Percentiles rank a stretch among this genome's conserved stretches.
phyloP scores from a whole-genome alignment of 2,113 vertebrate genomes.

The Grammomys surdaster region DNA sequence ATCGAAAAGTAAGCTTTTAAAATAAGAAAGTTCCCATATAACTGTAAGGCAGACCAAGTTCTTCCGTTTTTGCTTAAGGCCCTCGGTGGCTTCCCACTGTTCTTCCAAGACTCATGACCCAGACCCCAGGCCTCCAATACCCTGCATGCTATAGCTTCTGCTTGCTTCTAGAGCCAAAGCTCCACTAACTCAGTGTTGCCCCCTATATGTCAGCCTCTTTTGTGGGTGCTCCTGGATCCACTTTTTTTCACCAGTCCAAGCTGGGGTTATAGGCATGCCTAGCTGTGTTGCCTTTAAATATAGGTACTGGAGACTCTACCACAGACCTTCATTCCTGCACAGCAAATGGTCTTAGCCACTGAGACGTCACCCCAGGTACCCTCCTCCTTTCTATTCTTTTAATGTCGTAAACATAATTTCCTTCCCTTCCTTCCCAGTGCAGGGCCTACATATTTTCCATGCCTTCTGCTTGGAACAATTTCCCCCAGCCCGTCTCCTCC shows the following conservation, averaged over 20 bases:
- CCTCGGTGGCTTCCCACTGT: neutral
- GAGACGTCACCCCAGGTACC: neutral
- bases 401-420: neutral
- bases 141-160: rapidly evolving
- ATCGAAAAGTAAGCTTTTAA: neutral
- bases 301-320: no score
- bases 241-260: neutral
- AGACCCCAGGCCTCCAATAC: rapidly evolving
- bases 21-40: neutral
- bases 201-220: neutral
- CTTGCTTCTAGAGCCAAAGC: neutral
- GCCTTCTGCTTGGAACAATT: neutral
- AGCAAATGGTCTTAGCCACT: neutral
- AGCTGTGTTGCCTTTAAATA: no score
- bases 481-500: neutral
- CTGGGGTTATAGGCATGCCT: neutral
- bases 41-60: no score
- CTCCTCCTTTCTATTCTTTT: neutral
- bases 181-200: neutral
- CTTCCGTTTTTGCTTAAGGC: neutral
- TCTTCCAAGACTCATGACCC: neutral
- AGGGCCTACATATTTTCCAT: neutral
- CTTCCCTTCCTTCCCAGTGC: neutral
- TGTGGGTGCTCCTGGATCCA: neutral
- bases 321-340: neutral